Conservation (phyloP, 2,797 vertebrate genomes). For the Antrozous pallidus region DNA sequence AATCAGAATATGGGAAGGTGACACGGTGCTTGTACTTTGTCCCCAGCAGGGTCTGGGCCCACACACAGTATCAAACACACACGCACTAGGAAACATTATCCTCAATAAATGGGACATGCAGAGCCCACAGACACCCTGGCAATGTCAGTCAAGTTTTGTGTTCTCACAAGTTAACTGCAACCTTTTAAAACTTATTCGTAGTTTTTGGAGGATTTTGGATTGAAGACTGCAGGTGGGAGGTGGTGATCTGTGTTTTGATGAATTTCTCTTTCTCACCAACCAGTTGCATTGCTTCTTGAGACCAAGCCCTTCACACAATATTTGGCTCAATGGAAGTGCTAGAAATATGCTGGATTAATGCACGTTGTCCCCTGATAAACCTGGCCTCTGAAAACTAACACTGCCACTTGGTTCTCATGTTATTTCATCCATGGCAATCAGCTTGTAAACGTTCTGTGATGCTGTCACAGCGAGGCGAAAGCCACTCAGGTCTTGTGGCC, state of each 20-base stretch:
- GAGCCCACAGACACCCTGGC: background rate
- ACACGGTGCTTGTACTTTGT: fast-evolving
- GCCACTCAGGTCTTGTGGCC: background rate
- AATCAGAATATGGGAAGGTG: background rate
- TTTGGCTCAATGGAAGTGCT: background rate
- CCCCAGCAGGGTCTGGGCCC: background rate
- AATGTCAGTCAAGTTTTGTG: background rate
- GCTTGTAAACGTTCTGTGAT: background rate
- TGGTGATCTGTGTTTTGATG: background rate
- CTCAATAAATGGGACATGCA: background rate
- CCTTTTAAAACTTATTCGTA: background rate
- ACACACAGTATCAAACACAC: background rate
- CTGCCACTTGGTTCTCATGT: background rate
- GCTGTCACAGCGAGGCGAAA: background rate
- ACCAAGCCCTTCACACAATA: background rate
- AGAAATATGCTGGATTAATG: background rate
- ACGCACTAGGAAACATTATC: background rate
- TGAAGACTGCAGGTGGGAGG: background rate
- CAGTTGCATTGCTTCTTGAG: background rate
- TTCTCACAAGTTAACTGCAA: background rate
- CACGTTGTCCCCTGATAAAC: background rate
- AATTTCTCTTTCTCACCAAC: background rate
- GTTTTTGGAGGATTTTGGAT: background rate
- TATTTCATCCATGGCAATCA: background rate
- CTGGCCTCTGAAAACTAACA: background rate